Conservation (phyloP, 2,888 invertebrate genomes). For the Meliscaeva auricollis region DNA sequence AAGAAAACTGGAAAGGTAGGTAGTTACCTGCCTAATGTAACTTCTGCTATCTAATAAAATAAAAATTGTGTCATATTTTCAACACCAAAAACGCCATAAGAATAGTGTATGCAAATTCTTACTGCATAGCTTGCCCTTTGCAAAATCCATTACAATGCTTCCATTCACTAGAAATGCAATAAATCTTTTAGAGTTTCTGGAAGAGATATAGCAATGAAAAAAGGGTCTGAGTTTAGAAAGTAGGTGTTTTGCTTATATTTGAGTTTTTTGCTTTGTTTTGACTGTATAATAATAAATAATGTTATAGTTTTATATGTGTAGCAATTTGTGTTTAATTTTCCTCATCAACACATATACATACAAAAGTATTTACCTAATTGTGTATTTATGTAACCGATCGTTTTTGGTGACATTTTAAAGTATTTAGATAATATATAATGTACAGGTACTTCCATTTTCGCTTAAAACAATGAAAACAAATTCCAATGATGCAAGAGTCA, state of each 20-base stretch:
- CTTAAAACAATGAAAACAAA: conserved; percentile 19
- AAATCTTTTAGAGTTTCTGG: conserved; percentile 4
- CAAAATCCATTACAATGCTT: conserved; percentile 3
- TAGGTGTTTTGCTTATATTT: conserved; percentile 31
- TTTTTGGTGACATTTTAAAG: background rate
- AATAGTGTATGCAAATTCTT: conserved; percentile 13
- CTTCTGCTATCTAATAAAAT: background rate
- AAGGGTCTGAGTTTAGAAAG: conserved; percentile 32
- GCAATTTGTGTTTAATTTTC: conserved; percentile 19
- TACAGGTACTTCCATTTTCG: background rate
- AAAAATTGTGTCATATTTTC: conserved; percentile 20
- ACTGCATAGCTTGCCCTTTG: background rate
- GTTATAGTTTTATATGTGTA: background rate
- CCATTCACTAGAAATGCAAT: conserved; percentile 10
- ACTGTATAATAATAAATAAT: conserved; percentile 8
- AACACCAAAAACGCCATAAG: background rate
- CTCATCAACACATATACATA: background rate
- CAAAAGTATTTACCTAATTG: background rate
- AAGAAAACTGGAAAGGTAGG: too few relatives aligned
- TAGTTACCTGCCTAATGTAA: too few relatives aligned
- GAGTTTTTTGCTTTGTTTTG: conserved; percentile 14
- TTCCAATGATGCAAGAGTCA: conserved; percentile 1
- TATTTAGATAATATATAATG: too few relatives aligned
- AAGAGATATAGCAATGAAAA: background rate
- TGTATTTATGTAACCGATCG: background rate